Conservation (phyloP, 2,888 invertebrate species). For the Azorinus chamasolen region DNA sequence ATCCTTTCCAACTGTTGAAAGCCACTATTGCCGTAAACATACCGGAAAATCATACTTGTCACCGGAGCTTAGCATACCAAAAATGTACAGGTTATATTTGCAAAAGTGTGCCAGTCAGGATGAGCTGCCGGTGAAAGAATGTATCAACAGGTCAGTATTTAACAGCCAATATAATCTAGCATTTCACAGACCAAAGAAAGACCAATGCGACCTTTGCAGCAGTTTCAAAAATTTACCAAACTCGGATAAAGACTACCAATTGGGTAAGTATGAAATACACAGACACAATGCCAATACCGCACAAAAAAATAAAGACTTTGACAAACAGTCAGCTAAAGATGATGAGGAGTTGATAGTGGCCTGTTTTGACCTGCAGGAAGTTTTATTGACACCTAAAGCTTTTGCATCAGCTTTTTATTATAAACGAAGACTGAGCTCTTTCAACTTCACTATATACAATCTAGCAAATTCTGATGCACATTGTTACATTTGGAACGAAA, state of each 20-base stretch:
- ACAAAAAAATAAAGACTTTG: constrained; percentile 26
- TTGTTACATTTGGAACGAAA: constrained; percentile 51
- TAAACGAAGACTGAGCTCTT: constrained; percentile 35
- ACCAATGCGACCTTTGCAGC: constrained; percentile 17
- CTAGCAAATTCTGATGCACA: constrained; percentile 23
- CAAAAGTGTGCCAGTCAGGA: neutral
- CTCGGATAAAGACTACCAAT: neutral
- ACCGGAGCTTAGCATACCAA: constrained; percentile 1
- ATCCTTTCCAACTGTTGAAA: constrained; percentile 28
- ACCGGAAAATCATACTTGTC: constrained; percentile 11
- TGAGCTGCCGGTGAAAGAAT: neutral
- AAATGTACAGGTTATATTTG: constrained; percentile 20
- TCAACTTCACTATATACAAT: constrained; percentile 47
- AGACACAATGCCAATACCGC: constrained; percentile 24
- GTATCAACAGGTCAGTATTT: constrained; percentile 20
- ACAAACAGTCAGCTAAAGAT: constrained; percentile 31
- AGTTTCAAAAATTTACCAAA: neutral
- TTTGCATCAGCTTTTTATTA: constrained; percentile 50
- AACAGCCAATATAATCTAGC: constrained; percentile 13
- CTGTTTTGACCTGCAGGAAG: constrained; percentile 48
- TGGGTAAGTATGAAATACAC: constrained; percentile 25
- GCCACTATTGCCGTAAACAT: constrained; percentile 34
- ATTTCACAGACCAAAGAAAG: constrained; percentile 33
- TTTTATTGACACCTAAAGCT: constrained; percentile 42
- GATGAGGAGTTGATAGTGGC: constrained; percentile 14